Percentiles rank a stretch among this genome's conserved stretches.
Conservation (phyloP, 30 jellyfish, hydroid and myxozoan genomes). For the Pelagia noctiluca region DNA sequence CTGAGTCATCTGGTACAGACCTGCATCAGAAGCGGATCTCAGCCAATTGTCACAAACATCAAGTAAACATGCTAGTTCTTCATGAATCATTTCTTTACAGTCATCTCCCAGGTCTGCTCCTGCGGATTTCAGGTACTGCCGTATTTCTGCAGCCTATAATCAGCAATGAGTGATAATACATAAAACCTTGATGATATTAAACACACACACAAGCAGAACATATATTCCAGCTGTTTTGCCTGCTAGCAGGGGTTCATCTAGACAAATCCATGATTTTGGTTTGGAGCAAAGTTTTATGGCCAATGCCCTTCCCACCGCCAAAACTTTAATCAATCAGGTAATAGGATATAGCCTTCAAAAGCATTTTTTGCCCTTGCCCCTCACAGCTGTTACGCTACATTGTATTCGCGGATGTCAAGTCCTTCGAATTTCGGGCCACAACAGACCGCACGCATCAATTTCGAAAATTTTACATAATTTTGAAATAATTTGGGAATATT, state of each 20-base stretch:
- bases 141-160: conserved; percentile 91
- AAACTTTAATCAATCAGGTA: background rate
- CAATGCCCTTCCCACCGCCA: background rate
- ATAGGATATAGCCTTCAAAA: no score
- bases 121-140: conserved; percentile 95
- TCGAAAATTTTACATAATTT: no score
- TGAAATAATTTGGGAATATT: no score
- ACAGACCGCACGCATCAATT: no score
- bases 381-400: no score
- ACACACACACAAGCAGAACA: background rate
- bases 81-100: conserved; percentile 91
- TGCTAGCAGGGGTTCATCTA: background rate
- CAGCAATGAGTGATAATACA: background rate
- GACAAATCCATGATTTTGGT: background rate
- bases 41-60: conserved; percentile 99
- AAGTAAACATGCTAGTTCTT: conserved; percentile 84
- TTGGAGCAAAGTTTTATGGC: background rate
- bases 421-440: no score
- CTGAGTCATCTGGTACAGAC: conserved; percentile 25
- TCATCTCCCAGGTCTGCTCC: conserved; percentile 93
- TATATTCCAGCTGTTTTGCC: background rate
- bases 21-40: conserved; percentile 97
- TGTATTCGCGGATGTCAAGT: no score
- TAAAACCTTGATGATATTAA: background rate
- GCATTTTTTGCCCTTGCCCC: no score